Evolutionary conservation across 2,113 vertebrate species (phyloP).

Genomic region (Protomyctophum bolini): DNA sequence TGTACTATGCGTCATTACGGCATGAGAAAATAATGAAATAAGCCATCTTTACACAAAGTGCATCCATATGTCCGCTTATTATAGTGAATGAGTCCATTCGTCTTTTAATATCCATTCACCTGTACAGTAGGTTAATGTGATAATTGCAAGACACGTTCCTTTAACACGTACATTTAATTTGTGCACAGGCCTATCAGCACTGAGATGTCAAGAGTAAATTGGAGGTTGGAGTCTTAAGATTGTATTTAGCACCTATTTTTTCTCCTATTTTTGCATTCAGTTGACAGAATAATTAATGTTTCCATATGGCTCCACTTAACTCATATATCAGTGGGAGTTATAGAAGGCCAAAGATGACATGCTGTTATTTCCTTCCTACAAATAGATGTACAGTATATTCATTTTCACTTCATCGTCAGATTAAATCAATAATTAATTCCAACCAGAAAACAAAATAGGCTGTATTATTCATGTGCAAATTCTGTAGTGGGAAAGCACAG

Average conservation of each 20-base stretch:
- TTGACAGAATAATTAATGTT: slow-evolving; percentile 36
- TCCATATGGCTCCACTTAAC: slow-evolving; percentile 30
- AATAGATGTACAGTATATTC: slow-evolving; percentile 48
- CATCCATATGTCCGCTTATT: not conserved
- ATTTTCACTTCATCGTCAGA: slow-evolving; percentile 22
- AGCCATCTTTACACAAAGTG: too few relatives aligned
- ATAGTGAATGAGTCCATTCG: not conserved
- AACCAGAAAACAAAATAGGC: slow-evolving; percentile 34
- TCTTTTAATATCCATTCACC: not conserved
- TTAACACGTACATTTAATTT: not conserved
- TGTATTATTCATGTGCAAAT: slow-evolving; percentile 41
- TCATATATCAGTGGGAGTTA: slow-evolving; percentile 22
- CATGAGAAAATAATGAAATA: too few relatives aligned
- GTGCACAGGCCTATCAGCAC: not conserved
- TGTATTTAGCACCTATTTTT: slow-evolving; percentile 22
- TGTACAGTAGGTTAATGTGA: not conserved
- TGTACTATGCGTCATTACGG: too few relatives aligned
- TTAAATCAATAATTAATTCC: slow-evolving; percentile 50
- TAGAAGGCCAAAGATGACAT: not conserved
- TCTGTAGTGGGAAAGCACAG: slow-evolving; percentile 8
- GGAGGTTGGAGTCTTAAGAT: not conserved
- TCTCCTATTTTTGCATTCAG: slow-evolving; percentile 18
- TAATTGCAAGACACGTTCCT: not conserved
- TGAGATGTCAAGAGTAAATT: not conserved
- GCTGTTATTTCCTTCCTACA: slow-evolving; percentile 31